A percentile compares a stretch with the other conserved stretches of the same genome.
Conservation (phyloP, 2,797 vertebrate species). For the Jordanella pulchra region DNA sequence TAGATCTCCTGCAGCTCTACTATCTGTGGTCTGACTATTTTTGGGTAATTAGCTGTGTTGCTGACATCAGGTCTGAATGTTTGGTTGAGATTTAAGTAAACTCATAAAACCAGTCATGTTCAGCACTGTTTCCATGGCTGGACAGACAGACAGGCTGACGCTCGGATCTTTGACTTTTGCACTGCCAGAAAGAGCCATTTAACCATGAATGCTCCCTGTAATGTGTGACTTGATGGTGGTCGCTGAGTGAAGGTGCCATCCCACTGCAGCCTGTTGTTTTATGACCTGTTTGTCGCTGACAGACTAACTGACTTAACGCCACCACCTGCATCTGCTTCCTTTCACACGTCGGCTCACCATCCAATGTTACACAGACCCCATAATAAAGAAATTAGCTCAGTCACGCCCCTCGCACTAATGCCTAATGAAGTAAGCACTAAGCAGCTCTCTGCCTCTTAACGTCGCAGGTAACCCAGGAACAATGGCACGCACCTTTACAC, state of each 20-base stretch:
- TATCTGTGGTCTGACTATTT: too few relatives aligned
- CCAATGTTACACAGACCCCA: constrained; percentile 46
- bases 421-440: constrained; percentile 78
- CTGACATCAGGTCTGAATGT: too few relatives aligned
- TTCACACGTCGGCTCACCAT: constrained; percentile 39
- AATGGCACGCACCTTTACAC: constrained; percentile 41
- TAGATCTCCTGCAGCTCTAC: too few relatives aligned
- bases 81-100: too few relatives aligned
- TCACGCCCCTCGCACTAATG: constrained; percentile 73
- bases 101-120: too few relatives aligned
- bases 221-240: too few relatives aligned
- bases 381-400: constrained; percentile 69
- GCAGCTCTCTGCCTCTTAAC: constrained; percentile 39
- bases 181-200: neutral
- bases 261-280: constrained; percentile 52
- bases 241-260: constrained; percentile 29
- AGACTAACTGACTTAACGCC: constrained; percentile 37
- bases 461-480: constrained; percentile 77
- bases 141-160: neutral
- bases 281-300: constrained; percentile 59
- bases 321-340: constrained; percentile 21
- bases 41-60: too few relatives aligned
- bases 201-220: neutral
- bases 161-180: neutral
- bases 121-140: too few relatives aligned